Evolutionary conservation across 2,888 invertebrate species (phyloP), one percentile per base, ranked within the genome.

Genomic region (Platycnemis pennipes): DNA sequence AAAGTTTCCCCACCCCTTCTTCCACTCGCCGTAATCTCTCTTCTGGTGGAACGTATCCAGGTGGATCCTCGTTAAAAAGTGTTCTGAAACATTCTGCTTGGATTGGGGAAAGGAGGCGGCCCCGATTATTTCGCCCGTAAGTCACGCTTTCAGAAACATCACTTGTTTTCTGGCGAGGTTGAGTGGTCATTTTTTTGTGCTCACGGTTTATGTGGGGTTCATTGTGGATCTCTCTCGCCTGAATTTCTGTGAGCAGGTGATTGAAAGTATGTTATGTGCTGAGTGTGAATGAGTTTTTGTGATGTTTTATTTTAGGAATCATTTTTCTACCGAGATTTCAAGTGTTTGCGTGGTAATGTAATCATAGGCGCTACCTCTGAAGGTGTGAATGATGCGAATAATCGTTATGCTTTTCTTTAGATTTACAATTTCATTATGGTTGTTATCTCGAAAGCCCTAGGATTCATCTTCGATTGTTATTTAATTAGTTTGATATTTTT

Each of bases 41-140:
- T 89, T 89, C 53, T 89, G 49, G 88, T 89, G 88, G 88, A 37
- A 45, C 88, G 42, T 77, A 77, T 77, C 77, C 77, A 56, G 91
- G 63, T 89, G 53, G 49, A 49, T 53, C 53, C 53, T 63, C 44
- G 44, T 91, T 22, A 91, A 91, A 91, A 31, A 91, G 44, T 63
- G 91, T 63, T 56, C 26, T n/a, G 44, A 42, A 42, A 63, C 91
- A 44, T 56, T 91, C 42, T 91, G 63, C 56, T 91, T 69, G 63
- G 63, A 91, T 44, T 56, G 56, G 44, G 87, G 44, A n/a, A 46
- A 46, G 46, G n/a, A 87, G 91, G 91, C 44, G 91, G 63, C 91
- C 56, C 63, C 63, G 91, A 56, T 91, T 91, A 91, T 91, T 91
- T 63, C 91, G 91, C 91, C 91, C 91, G 91, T 91, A 91, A 91